Evolutionary conservation across 2,797 vertebrate species (phyloP), one percentile per base, ranked within the genome.

Genomic region (Lutjanus argentimaculatus): DNA sequence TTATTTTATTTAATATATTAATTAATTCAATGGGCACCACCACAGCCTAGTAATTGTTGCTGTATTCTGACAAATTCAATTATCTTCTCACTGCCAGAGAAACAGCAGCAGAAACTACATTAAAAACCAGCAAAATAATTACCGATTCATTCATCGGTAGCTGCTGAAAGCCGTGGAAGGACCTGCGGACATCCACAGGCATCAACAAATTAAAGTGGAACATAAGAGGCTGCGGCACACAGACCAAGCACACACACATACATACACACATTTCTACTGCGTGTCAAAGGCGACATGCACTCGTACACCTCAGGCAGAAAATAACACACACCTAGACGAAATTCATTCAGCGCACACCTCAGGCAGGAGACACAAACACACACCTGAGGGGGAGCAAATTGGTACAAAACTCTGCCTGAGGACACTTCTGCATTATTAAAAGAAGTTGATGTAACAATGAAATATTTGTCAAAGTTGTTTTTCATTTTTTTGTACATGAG

Each of bases 41-140:
- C 61, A 56, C 17, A 59, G 65, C 56, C 49, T 67, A 48, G 22
- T 70, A 53, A 72, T 67, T 75, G 55, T 84, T 46, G 67, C 48
- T 72, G 62, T 59, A 78, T 68, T 80, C 75, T 0, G 49, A 66
- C 52, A 76, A 75, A 87, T 83, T 87, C 36, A 88, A 83, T 88
- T 79, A 75, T 81, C 45, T 77, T 53, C 55, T 64, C 11, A 56
- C 22, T 74, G 67, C 56, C 53, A 73, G 68, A 64, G 45, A 89
- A 51, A 25, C 55, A 62, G 51, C 21, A 72, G 62, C 70, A 64
- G 66, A 67, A 76, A 74, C 14, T 62, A 77, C 36, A 71, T 74
- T 67, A 74, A 84, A 71, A 80, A 74, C 3, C 12, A 43, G 75
- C 40, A 55, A 65, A 83, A 86, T 79, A 87, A 90, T 88, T 71